Conservation (phyloP, 2,888 invertebrate species). For the Lithophane leautieri region DNA sequence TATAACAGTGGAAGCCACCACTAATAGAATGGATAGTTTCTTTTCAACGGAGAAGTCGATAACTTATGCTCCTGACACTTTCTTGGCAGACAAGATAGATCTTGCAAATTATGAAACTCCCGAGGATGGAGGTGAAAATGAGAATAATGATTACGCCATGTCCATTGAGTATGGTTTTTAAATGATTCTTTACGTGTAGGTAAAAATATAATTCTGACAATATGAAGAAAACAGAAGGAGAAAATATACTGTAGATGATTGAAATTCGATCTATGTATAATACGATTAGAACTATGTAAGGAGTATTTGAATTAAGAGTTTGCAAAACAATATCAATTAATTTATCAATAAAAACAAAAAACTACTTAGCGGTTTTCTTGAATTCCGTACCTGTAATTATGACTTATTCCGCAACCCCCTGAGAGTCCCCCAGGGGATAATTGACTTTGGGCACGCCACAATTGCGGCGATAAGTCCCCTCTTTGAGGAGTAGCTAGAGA, state of each 20-base stretch:
- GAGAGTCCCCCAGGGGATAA: too few species aligned
- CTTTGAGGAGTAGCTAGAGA: too few species aligned
- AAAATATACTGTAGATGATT: background rate
- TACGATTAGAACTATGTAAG: background rate
- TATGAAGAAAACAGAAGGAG: background rate
- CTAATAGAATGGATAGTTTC: slow-evolving; percentile 73
- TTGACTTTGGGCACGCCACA: too few species aligned
- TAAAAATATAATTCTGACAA: background rate
- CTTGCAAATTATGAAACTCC: slow-evolving; percentile 79
- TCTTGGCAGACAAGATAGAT: slow-evolving; percentile 85
- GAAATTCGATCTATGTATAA: background rate
- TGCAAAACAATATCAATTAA: background rate
- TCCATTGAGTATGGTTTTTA: slow-evolving; percentile 57
- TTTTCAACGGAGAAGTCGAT: slow-evolving; percentile 83
- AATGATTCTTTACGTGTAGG: background rate
- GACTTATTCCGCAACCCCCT: background rate
- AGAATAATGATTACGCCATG: slow-evolving; percentile 67
- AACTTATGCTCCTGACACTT: slow-evolving; percentile 81
- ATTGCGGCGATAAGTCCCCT: too few species aligned
- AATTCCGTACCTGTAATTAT: background rate
- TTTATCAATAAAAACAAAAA: slow-evolving; percentile 6
- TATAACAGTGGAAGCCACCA: slow-evolving; percentile 54
- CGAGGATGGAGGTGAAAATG: slow-evolving; percentile 71
- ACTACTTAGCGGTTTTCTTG: background rate
- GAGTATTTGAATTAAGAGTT: background rate